These are phyloP conservation scores for Tiphia femorata DNA, from an alignment of 2,888 invertebrate species.

Conservation along the genomic window DNA sequence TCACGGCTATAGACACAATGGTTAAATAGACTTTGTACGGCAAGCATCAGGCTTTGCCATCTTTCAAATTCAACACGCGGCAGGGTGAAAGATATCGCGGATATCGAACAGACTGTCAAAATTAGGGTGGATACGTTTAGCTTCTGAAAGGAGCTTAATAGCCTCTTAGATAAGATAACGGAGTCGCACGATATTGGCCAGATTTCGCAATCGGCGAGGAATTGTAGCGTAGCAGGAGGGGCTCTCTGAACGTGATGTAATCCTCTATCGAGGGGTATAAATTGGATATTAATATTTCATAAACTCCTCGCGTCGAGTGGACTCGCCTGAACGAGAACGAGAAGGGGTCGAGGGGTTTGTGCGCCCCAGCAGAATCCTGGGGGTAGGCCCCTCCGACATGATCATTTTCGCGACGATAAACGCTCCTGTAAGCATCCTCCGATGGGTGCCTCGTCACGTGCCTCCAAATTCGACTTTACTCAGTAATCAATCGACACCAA, in stretches of 20 bases:
- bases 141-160: conserved; percentile 31
- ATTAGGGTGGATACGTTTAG: too few relatives aligned
- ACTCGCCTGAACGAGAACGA: too few relatives aligned
- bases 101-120: too few relatives aligned
- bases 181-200: conserved; percentile 18
- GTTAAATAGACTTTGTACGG: too few relatives aligned
- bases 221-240: conserved; percentile 4
- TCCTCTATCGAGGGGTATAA: conserved; percentile 54
- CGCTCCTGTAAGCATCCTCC: background rate
- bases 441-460: too few relatives aligned
- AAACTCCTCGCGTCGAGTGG: conserved; percentile 35
- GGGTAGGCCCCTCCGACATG: background rate
- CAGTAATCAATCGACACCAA: too few relatives aligned
- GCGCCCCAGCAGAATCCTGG: background rate
- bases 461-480: too few relatives aligned
- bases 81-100: too few relatives aligned
- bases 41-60: too few relatives aligned
- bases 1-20: too few relatives aligned
- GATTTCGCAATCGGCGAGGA: too few relatives aligned
- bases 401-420: conserved; percentile 18
- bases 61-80: too few relatives aligned
- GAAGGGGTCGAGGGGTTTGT: background rate
- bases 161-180: conserved; percentile 47
- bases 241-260: conserved; percentile 35
- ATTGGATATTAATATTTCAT: conserved; percentile 65